Base-by-base conservation (phyloP, 2,797 vertebrate species). In the Chaunax sp. region DNA sequence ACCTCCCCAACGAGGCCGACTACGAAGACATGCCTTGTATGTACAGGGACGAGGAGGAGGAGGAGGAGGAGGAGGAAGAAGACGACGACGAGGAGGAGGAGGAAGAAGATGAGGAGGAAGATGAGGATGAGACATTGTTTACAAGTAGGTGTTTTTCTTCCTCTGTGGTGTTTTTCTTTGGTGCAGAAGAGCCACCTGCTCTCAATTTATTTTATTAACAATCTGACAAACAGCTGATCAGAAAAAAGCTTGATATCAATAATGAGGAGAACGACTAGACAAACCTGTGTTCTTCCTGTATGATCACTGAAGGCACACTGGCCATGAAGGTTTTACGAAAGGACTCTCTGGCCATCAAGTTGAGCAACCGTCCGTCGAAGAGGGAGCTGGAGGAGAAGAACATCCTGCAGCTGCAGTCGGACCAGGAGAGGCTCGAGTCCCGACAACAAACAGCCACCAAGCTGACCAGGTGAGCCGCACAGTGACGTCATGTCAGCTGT, bases 341-440 rank as follows among this genome's bases (percentile, higher is more conserved):
- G 89, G 98, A 99, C 88, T 98, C 97, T 8, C 92, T 99, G 89
- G 97, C 97, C 81, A 96, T 99, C 90, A 99, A 99, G 86, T 90
- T 99, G 73, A 96, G 96, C 76, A 99, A 99, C 92, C 95, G 98
- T 74, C 98, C 98, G 19, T 96, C 97, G 7, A 96, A 97, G 83
- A 86, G 96, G 80, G 98, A 99, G 45, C 92, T 99, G 76, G 96
- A 98, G 84, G 98, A 99, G 33, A 99, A 98, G 87, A 99, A 99
- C 84, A 99, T 99, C 80, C 94, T 99, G 26, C 97, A 95, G 11
- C 89, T 95, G 90, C 96, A 97, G 91, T 96, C 95, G 0, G 97
- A 99, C 68, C 96, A 96, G 66, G 96, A 99, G 86, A 92, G 97
- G 7, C 92, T 96, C 0, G 96, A 97, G 81, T 94, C 93, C 23